Base-by-base conservation (phyloP, 1,140 invertebrate genomes). In the Physella acuta region DNA sequence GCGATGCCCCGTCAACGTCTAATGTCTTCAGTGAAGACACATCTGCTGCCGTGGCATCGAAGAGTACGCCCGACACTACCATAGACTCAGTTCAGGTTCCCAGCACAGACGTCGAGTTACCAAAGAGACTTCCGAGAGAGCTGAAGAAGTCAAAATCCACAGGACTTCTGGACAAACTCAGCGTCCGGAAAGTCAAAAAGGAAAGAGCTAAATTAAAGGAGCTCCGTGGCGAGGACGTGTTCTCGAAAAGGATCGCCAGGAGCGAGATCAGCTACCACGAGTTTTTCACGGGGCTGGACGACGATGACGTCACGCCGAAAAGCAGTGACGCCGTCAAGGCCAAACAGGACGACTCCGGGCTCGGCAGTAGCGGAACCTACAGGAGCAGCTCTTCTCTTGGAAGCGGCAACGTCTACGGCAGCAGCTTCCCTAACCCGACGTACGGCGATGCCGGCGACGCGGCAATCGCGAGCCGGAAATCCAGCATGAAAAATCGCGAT, bases 161-260 rank as follows among this genome's bases (percentile, higher is more conserved):
- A 20, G 72, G 66, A 3, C 70, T 82, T 30, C 68, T 82, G 44
- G 81, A 82, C 63, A 79, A 79, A 64, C 62, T 82, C 3, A 80
- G 79, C 63, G 76, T 80, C 1, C 58, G 78, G 24, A 79, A 73
- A 56, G 75, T 71, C 14, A 79, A 75, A 55, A 78, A 79, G 49
- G 81, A 81, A 60, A 55, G 81, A 26, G 81, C 81, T 2, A 79
- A 73, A 68, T 56, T 82, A 60, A 82, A 81, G 70, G 78, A 75
- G 34, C 65, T 82, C 20, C 73, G 76, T 58, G 71, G 75, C 4
- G 78, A 79, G 39, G 79, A 79, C 20, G 77, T 82, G 26, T 82
- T 82, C 65, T 80, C 81, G 0, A 80, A 77, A 20, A 66, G 79
- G 33, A 64, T 82, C 14, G 73, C 71, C 59, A 75, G 76, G 68